phyloP scores from a whole-genome alignment of 2,888 invertebrate species.

The Anticlea derivata region DNA sequence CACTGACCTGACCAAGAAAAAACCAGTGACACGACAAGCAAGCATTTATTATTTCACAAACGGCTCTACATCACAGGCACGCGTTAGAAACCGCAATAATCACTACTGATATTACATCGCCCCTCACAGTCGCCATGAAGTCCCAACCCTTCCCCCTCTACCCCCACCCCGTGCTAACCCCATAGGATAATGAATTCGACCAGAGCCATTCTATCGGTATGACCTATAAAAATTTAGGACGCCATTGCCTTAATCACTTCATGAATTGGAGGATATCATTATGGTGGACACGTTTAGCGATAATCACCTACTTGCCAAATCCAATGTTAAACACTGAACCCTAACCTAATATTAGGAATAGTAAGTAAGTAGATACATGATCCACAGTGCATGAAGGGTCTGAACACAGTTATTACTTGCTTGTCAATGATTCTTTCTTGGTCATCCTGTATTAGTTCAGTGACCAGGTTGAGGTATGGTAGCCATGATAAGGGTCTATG shows the following conservation, averaged over 20 bases:
- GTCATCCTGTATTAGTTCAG: too few species aligned
- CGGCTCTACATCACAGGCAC: conserved; percentile 58
- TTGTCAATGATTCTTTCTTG: too few species aligned
- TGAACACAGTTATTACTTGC: too few species aligned
- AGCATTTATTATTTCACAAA: conserved; percentile 44
- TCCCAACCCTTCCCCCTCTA: conserved; percentile 53
- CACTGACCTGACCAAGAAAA: too few species aligned
- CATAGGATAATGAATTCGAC: conserved; percentile 76
- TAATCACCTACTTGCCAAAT: conserved; percentile 9
- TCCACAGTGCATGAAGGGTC: too few species aligned
- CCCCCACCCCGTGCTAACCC: conserved; percentile 53
- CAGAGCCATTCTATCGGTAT: conserved; percentile 67
- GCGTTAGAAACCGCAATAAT: conserved; percentile 77
- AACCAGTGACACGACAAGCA: too few species aligned
- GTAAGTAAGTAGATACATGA: too few species aligned
- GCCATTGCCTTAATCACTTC: conserved; percentile 61
- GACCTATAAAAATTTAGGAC: conserved; percentile 76
- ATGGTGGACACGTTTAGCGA: conserved; percentile 14
- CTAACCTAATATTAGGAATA: background rate
- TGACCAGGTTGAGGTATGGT: too few species aligned
- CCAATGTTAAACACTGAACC: background rate
- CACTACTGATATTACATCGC: conserved; percentile 78
- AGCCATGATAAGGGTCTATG: too few species aligned
- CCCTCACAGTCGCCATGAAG: conserved; percentile 69
- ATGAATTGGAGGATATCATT: conserved; percentile 41